phyloP scores from a whole-genome alignment of 1,140 invertebrate species.

The Archegozetes longisetosus region DNA sequence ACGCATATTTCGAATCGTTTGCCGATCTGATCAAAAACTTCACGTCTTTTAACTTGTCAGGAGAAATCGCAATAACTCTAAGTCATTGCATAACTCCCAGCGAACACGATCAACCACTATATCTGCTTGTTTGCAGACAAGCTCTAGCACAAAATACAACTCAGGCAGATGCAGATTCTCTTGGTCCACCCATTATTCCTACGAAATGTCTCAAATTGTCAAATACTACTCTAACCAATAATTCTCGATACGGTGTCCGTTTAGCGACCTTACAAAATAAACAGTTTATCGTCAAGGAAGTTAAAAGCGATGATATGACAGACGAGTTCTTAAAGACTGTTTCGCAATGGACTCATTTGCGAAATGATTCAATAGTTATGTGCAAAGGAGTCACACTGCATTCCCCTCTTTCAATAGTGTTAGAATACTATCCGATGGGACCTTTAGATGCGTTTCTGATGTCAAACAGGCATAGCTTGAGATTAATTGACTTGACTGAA shows the following conservation, averaged over 20 bases:
- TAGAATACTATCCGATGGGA: slow-evolving; percentile 59
- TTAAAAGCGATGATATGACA: neutral
- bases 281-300: slow-evolving; percentile 13
- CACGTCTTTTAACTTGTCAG: neutral
- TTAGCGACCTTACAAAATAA: neutral
- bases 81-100: neutral
- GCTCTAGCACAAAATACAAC: neutral
- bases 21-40: neutral
- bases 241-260: neutral
- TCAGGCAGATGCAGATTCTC: neutral
- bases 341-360: slow-evolving; percentile 8
- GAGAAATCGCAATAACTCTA: neutral
- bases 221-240: neutral
- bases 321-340: slow-evolving; percentile 7
- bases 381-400: slow-evolving; percentile 21
- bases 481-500: slow-evolving; percentile 55
- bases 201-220: neutral
- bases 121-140: slow-evolving; percentile 6
- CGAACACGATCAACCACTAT: slow-evolving; percentile 8
- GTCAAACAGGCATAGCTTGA: slow-evolving; percentile 33
- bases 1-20: neutral
- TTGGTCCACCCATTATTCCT: neutral
- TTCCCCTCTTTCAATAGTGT: slow-evolving; percentile 52
- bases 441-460: slow-evolving; percentile 54
- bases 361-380: slow-evolving; percentile 11